A percentile compares a stretch with the other conserved stretches of the same genome.
Conservation (phyloP, 1,140 invertebrate species). For the Mylabris phalerata region DNA sequence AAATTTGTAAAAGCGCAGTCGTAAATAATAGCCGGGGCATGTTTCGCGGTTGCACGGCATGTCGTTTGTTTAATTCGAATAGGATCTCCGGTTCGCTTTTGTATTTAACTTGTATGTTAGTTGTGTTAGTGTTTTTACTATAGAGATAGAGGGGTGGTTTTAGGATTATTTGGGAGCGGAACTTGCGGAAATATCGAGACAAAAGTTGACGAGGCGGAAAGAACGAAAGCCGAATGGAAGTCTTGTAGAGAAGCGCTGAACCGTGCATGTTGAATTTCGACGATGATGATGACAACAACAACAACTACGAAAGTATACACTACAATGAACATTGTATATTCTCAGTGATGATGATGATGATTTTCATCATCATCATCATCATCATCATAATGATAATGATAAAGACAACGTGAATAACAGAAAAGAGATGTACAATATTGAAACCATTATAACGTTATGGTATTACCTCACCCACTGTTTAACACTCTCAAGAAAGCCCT, state of each 20-base stretch:
- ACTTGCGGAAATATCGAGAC: conserved; percentile 27
- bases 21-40: conserved; percentile 16
- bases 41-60: conserved; percentile 21
- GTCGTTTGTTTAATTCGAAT: conserved; percentile 26
- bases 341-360: too few species aligned
- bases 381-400: too few species aligned
- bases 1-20: conserved; percentile 17
- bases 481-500: conserved; percentile 26
- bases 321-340: too few species aligned
- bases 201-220: conserved; percentile 30
- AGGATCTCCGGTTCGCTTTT: conserved; percentile 22
- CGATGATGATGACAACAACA: neutral
- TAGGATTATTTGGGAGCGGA: conserved; percentile 27
- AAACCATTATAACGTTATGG: conserved; percentile 25
- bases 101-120: neutral
- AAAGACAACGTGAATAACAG: too few species aligned
- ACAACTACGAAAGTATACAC: too few species aligned
- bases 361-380: too few species aligned
- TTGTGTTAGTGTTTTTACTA: too few species aligned
- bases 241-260: conserved; percentile 21
- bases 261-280: conserved; percentile 15
- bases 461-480: conserved; percentile 25
- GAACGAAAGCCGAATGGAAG: conserved; percentile 22
- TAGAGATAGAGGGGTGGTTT: conserved; percentile 1
- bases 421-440: conserved; percentile 2